Base-by-base conservation (phyloP, 2,888 invertebrate species). In the Heteropelma amictum region DNA sequence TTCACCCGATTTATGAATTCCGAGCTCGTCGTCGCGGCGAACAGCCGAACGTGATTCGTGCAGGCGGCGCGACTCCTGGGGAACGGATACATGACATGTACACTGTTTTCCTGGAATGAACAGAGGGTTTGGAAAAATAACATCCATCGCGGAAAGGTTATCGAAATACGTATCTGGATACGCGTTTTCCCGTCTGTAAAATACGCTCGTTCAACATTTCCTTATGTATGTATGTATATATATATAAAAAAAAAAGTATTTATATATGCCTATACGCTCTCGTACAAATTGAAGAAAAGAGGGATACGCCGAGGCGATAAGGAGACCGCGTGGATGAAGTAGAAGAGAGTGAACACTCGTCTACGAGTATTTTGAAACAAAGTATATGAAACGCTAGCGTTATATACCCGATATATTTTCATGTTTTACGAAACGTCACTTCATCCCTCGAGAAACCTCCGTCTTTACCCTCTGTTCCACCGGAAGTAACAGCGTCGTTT, bases 111-210 rank as follows among this genome's bases (percentile, higher is more conserved):
- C 63, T 33, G 35, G 63, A 73, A 69, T 42, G 38, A 21, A 51
- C 3, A 21, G 8, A 47, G 45, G 35, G 26, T 53, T 40, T 26
- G 35, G 3, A 35, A n/a, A 74, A 72, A 56, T 49, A 33, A 58
- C 30, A 21, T 28, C 49, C 72, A 77, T 77, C 75, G 64, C 72
- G 14, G 65, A n/a, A 53, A 72, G 74, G 42, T 69, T 69, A 77
- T 75, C 77, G 53, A 67, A 74, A 53, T 69, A 42, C 54, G 42
- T 49, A 40, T n/a, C n/a, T 21, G 12, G 17, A 42, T 42, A 28
- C 28, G 45, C 14, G 45, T 40, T 3, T 21, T 30, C 38, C 17
- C 47, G 49, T 72, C 40, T 40, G n/a, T 54, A 30, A n/a, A 60
- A 38, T 49, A 30, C 42, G 51, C 30, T 33, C 47, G 54, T 28